Percentiles rank a stretch among this genome's conserved stretches.
Evolutionary conservation across 2,113 vertebrate species (phyloP).

Genomic region (Megalops atlanticus): DNA sequence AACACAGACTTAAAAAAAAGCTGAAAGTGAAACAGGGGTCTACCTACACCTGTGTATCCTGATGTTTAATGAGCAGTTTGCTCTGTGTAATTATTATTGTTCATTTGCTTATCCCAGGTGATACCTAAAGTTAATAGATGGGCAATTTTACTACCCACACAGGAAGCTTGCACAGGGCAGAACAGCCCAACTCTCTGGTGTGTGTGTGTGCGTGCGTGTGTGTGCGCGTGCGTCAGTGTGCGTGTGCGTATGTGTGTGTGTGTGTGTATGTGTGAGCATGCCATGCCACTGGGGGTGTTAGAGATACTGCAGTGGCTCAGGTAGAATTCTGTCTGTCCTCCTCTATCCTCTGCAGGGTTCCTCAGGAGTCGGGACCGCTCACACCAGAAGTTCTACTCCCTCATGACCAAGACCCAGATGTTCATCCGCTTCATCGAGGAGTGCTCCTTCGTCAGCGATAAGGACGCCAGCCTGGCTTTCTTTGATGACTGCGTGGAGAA

Average conservation of each 20-base stretch:
- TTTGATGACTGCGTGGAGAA: conserved; percentile 99
- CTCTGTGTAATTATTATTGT: background rate
- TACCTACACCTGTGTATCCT: background rate
- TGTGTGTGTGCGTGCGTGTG: no score
- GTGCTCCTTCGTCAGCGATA: conserved; percentile 98
- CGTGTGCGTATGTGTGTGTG: no score
- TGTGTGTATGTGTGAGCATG: no score
- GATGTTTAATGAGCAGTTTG: background rate
- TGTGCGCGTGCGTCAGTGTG: no score
- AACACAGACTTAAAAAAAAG: background rate
- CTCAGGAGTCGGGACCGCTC: conserved; percentile 94
- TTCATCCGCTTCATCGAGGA: conserved; percentile 99
- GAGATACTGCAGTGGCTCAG: no score
- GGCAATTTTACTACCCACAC: no score
- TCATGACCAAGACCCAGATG: conserved; percentile 99
- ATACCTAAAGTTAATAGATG: background rate
- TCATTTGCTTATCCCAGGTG: background rate
- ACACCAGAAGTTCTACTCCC: conserved; percentile 95
- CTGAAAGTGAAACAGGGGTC: background rate
- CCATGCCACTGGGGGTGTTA: no score
- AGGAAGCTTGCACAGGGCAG: no score
- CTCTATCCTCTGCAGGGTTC: conserved; percentile 74
- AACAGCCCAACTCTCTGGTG: no score
- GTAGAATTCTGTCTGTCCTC: background rate
- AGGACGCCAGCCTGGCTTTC: conserved; percentile 95